These are phyloP conservation scores for Ctena decussata DNA, from an alignment of 2,888 invertebrate genomes.

Conservation along the genomic window DNA sequence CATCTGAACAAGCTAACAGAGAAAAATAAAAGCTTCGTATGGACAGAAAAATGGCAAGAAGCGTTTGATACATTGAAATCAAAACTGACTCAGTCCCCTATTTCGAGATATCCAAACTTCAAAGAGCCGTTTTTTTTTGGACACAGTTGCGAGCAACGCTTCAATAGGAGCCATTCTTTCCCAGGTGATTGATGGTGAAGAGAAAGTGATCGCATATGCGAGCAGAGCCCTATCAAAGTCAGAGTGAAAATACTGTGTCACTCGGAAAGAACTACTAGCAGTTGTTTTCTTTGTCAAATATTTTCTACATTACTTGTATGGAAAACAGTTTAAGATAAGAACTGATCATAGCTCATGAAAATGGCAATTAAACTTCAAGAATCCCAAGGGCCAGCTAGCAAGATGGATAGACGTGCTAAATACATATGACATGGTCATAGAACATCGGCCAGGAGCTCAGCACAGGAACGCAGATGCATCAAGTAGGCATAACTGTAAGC, in stretches of 20 bases:
- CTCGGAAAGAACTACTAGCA: not conserved
- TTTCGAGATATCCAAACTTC: not conserved
- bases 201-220: not conserved
- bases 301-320: not conserved
- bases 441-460: not conserved
- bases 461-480: not conserved
- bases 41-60: too few species aligned
- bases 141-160: not conserved
- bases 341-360: not conserved
- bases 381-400: not conserved
- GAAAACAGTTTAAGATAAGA: not conserved
- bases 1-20: not conserved
- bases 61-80: too few species aligned
- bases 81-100: not conserved
- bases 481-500: not conserved
- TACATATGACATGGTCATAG: not conserved
- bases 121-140: not conserved
- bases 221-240: too few species aligned
- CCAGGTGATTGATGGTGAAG: not conserved
- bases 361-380: not conserved
- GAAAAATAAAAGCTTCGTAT: not conserved
- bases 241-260: not conserved
- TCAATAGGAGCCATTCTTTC: not conserved
- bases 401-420: not conserved
- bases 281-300: not conserved